Evolutionary conservation across 2,888 invertebrate genomes (phyloP).

Genomic region (Heterodera filipjevi): DNA sequence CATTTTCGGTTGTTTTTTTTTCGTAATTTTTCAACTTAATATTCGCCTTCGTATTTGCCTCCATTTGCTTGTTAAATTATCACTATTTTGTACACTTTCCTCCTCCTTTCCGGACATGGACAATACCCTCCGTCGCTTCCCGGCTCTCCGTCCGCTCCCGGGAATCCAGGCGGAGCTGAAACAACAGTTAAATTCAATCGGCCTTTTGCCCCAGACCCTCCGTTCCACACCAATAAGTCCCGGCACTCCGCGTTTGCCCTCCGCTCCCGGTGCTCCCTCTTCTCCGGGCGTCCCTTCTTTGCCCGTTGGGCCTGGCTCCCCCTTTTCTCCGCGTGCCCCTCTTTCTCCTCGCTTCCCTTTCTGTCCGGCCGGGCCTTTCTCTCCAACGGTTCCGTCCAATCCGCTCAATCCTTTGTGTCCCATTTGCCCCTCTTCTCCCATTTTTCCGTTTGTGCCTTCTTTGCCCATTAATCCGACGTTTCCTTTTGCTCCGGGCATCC

Average conservation of each 20-base stretch:
- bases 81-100: conserved; percentile 13
- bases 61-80: background rate
- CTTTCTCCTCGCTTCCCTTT: conserved; percentile 3
- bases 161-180: conserved; percentile 32
- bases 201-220: background rate
- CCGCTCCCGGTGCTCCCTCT: conserved; percentile 12
- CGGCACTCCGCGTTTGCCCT: conserved; percentile 19
- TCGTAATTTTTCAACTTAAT: background rate
- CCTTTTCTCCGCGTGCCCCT: conserved; percentile 4
- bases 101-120: conserved; percentile 31
- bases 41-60: background rate
- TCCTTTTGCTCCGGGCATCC: conserved; percentile 21
- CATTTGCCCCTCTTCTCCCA: conserved; percentile 19
- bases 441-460: conserved; percentile 19
- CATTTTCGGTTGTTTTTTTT: background rate
- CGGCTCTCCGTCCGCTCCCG: conserved; percentile 35
- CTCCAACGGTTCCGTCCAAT: conserved; percentile 13
- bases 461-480: conserved; percentile 14
- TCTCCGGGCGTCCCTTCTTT: conserved; percentile 20
- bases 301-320: conserved; percentile 21
- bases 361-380: conserved; percentile 14
- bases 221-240: conserved; percentile 17
- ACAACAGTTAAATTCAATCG: background rate
- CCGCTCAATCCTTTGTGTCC: conserved; percentile 19
- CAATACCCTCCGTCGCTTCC: conserved; percentile 33